Percentiles rank a stretch among this genome's conserved stretches.
phyloP scores from a whole-genome alignment of 2,888 invertebrate genomes.

The Saturnia pavonia region DNA sequence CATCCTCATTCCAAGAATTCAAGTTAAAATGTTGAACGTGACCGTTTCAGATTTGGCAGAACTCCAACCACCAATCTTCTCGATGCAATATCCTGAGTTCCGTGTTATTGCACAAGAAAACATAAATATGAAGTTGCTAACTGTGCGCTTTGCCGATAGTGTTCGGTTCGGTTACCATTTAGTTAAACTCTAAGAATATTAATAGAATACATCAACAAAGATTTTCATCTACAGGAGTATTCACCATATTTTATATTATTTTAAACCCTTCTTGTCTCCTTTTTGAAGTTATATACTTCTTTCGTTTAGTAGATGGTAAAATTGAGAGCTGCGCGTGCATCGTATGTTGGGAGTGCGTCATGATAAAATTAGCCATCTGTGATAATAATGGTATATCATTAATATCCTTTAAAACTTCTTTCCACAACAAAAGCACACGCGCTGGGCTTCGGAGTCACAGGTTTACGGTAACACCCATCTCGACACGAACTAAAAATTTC shows the following conservation, averaged over 20 bases:
- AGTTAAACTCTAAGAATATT: background rate
- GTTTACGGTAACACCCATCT: too few relatives aligned
- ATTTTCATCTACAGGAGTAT: background rate
- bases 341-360: too few relatives aligned
- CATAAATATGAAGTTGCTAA: conserved; percentile 46
- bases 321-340: too few relatives aligned
- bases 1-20: conserved; percentile 17
- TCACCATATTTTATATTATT: background rate
- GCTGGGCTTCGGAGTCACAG: too few relatives aligned
- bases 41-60: conserved; percentile 50
- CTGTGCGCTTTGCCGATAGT: conserved; percentile 25
- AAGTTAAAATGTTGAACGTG: conserved; percentile 31
- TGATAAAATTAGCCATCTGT: too few relatives aligned
- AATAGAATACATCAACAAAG: background rate
- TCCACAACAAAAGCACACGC: too few relatives aligned
- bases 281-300: too few relatives aligned
- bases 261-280: too few relatives aligned
- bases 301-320: too few relatives aligned
- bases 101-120: conserved; percentile 45
- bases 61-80: conserved; percentile 59
- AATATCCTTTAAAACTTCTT: too few relatives aligned
- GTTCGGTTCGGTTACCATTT: conserved; percentile 2
- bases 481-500: too few relatives aligned
- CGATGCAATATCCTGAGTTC: conserved; percentile 43
- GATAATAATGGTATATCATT: too few relatives aligned